Evolutionary conservation across 2,113 vertebrate species (phyloP).

Genomic region (Mastomys natalensis): DNA sequence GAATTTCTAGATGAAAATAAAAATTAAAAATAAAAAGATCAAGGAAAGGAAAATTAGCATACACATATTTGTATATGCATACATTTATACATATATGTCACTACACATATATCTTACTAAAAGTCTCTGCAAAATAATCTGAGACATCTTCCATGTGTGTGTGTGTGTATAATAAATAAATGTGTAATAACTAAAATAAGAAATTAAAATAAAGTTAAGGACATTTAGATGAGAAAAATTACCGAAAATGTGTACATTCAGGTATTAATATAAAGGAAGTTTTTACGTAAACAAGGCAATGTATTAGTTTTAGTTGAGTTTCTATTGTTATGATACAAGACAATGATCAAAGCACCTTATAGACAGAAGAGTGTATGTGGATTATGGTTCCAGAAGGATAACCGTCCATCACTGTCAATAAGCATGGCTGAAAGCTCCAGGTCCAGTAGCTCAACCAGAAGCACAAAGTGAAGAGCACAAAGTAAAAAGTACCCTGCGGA

Average conservation of each 20-base stretch:
- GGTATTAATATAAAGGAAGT: not conserved
- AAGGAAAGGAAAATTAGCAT: not conserved
- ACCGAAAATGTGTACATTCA: not conserved
- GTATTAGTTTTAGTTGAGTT: not conserved
- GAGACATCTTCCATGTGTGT: not conserved
- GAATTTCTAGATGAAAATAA: not conserved
- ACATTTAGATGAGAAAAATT: not conserved
- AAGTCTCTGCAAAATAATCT: not conserved
- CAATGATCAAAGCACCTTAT: not conserved
- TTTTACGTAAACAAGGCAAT: not conserved
- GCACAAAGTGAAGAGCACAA: not conserved
- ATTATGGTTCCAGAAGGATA: not conserved
- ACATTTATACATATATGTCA: too few relatives aligned
- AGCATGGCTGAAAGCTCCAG: too few relatives aligned
- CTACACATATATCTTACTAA: not conserved
- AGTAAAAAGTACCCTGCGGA: too few relatives aligned
- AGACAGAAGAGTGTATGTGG: too few relatives aligned
- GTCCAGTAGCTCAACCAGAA: not conserved
- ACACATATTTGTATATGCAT: too few relatives aligned
- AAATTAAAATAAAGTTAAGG: not conserved
- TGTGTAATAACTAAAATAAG: not conserved
- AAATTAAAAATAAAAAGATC: not conserved
- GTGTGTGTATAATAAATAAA: not conserved
- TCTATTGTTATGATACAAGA: not conserved
- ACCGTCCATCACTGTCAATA: not conserved